Evolutionary conservation across 2,888 invertebrate species (phyloP), one percentile per base, ranked within the genome.

Genomic region (Arrhopalites spinosus): DNA sequence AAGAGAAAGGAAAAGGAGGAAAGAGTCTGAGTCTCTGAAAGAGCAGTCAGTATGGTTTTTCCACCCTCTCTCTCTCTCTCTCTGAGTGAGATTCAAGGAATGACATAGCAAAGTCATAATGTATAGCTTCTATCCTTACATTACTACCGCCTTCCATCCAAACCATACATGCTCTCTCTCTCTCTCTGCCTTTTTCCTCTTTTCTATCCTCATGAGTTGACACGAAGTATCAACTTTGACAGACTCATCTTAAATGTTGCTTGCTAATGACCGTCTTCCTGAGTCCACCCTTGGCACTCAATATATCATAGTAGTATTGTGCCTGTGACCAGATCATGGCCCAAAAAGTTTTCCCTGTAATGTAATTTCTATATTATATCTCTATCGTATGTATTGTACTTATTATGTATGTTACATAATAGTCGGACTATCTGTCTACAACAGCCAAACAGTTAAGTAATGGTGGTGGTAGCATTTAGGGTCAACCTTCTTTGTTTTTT

Each of bases 261-360:
- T 69, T 74, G 69, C 77, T 78, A 78, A 78, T 77, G 78, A 78
- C 73, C 73, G 75, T 78, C 75, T 77, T 75, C 77, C 77, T 71
- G 23, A 72, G 75, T 66, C 71, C 66, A 23, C 67, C 45, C 63
- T 59, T 74, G 53, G 67, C 68, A 59, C 59, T 68, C 69, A 53
- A 74, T 74, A 74, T 74, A 61, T 74, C 69, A 74, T 74, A 71
- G 29, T 23, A n/a, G 5, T 69, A 20, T 23, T 17, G 17, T 61
- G 50, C n/a, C 8, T 69, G 11, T 45, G 30, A 17, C 67, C 67
- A 36, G n/a, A 8, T 29, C 15, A 63, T 29, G n/a, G n/a, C n/a
- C n/a, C n/a, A n/a, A n/a, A n/a, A n/a, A n/a, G n/a, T n/a, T n/a
- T n/a, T n/a, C n/a, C n/a, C n/a, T n/a, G n/a, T n/a, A n/a, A n/a